Evolutionary conservation across 1,140 invertebrate species (phyloP), one percentile per base, ranked within the genome.

Genomic region (Zophobas morio): DNA sequence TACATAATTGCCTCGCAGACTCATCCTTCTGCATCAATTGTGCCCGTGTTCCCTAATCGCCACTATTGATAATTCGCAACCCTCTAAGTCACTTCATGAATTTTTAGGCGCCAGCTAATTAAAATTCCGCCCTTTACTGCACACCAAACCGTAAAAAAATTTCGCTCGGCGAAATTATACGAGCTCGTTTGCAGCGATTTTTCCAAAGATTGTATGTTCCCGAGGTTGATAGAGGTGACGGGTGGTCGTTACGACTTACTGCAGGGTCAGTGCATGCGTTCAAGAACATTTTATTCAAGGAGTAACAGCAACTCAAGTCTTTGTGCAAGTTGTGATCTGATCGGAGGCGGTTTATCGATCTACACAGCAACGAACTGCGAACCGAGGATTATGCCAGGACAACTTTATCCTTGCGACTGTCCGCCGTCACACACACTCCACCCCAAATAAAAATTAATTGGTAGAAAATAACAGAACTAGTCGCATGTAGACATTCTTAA

Each of bases 401-500:
- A 75, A 66, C 36, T 75, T 66, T 66, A 75, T 75, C 74, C 60
- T 75, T 75, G 74, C 74, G 74, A 75, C 74, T 57, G 72, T 74
- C 54, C 72, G 72, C 72, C 72, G 72, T 57, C 72, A 46, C 54
- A 74, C 54, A 47, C 60, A 42, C 72, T 35, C 72, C 20, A 74
- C 57, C 72, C 54, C 60, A 60, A 60, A 60, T 56, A 74, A 74
- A 60, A 54, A 60, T 74, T 60, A 74, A 74, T 60, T 54, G 51
- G 42, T 56, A 74, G 20, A 60, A 74, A 40, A 42, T 74, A 46
- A 74, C 54, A 1, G 34, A 57, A 54, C 37, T 74, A 20, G 20
- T 20, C 20, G 20, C 20, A 20, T 20, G 20, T 20, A 20, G 20
- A 20, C 20, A 20, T 20, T 20, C 20, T 20, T 20, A 20, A 20